Conservation (phyloP, 2,113 vertebrate genomes). For the Pachycephala philippinensis region DNA sequence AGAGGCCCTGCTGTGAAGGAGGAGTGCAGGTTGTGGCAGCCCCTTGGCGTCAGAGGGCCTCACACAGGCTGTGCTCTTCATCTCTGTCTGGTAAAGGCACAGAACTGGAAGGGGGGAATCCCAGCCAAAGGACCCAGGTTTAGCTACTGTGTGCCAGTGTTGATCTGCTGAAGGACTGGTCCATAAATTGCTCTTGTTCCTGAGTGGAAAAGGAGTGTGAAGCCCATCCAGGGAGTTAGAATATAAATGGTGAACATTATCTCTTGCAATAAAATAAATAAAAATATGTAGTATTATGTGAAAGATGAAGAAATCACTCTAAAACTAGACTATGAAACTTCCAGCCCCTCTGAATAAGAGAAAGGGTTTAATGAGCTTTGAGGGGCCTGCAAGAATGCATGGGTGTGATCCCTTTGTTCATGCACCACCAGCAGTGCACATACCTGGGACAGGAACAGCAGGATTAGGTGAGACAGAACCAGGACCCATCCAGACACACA, state of each 20-base stretch:
- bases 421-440: background rate
- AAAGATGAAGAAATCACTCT: background rate
- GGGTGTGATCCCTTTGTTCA: background rate
- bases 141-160: background rate
- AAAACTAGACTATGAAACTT: background rate
- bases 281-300: background rate
- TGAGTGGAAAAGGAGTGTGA: background rate
- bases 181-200: background rate
- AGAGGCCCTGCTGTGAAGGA: background rate
- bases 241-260: background rate
- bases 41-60: background rate
- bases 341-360: background rate
- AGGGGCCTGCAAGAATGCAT: background rate
- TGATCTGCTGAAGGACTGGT: background rate
- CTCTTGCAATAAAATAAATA: background rate
- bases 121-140: background rate
- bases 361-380: background rate
- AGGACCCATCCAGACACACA: rapidly evolving
- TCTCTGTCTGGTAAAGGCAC: background rate
- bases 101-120: background rate
- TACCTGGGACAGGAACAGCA: background rate
- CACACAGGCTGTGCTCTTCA: background rate
- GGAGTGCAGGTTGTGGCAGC: background rate
- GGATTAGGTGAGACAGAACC: background rate
- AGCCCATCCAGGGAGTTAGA: background rate